Conservation (phyloP, 2,797 vertebrate species). For the Pogonophryne albipinna region DNA sequence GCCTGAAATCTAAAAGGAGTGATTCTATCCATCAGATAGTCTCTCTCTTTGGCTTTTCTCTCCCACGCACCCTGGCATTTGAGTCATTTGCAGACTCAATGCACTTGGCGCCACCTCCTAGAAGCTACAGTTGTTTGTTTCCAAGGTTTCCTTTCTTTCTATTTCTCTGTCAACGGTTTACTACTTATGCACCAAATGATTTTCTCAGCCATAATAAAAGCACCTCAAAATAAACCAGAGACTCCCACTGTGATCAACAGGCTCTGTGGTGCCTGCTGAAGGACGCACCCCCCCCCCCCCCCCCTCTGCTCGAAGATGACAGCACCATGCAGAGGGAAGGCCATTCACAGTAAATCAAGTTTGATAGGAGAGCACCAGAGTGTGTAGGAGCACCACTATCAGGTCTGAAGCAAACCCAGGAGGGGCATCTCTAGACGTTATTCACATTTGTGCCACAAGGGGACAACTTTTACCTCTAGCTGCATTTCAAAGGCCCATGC, state of each 20-base stretch:
- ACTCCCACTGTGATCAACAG: slow-evolving; percentile 51
- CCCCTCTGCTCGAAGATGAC: slow-evolving; percentile 72
- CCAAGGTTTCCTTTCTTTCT: slow-evolving; percentile 42
- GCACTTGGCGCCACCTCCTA: slow-evolving; percentile 49
- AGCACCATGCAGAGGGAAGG: slow-evolving; percentile 79
- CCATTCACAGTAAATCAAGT: slow-evolving; percentile 76
- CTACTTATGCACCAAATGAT: slow-evolving; percentile 43
- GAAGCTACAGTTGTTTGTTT: slow-evolving; percentile 46
- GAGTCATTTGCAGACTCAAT: slow-evolving; percentile 22
- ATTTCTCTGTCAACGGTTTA: slow-evolving; percentile 46
- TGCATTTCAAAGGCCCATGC: slow-evolving; percentile 23
- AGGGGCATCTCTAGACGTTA: slow-evolving; percentile 26
- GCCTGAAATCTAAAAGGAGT: slow-evolving; percentile 50
- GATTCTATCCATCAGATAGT: slow-evolving; percentile 50
- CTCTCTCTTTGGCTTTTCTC: slow-evolving; percentile 72
- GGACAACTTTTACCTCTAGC: slow-evolving; percentile 28
- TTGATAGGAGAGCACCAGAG: slow-evolving; percentile 80
- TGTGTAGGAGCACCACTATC: slow-evolving; percentile 71
- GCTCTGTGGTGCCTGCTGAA: slow-evolving; percentile 61
- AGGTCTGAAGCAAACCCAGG: slow-evolving; percentile 36
- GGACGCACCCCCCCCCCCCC: slow-evolving; percentile 21
- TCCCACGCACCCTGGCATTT: slow-evolving; percentile 33
- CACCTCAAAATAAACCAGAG: slow-evolving; percentile 44
- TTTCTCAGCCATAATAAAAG: slow-evolving; percentile 54
- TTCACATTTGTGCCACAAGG: slow-evolving; percentile 47